Percentiles rank a stretch among this genome's conserved stretches.
These are phyloP conservation scores for Aphrophora alni DNA, from an alignment of 2,888 invertebrate genomes.

Conservation along the genomic window DNA sequence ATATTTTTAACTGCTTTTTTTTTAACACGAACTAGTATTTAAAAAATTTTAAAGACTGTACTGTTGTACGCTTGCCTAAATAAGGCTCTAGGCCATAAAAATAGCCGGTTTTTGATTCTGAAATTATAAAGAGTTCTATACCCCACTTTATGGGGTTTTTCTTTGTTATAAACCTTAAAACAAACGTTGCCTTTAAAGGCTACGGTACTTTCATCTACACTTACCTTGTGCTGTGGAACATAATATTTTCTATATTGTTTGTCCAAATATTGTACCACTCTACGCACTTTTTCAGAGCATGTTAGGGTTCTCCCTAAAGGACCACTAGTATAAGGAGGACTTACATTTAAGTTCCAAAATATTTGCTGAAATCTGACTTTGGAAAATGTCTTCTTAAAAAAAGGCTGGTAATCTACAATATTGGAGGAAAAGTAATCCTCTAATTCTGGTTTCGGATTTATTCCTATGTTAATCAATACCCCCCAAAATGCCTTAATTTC, in stretches of 20 bases:
- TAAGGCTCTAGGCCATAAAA: slow-evolving; percentile 16
- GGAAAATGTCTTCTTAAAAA: slow-evolving; percentile 13
- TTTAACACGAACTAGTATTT: too few species aligned
- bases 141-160: too few species aligned
- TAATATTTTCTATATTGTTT: slow-evolving; percentile 4
- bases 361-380: too few species aligned
- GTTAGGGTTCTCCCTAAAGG: slow-evolving; percentile 4
- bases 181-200: too few species aligned
- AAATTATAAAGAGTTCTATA: slow-evolving; percentile 7
- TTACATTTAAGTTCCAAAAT: too few species aligned
- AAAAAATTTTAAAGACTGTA: too few species aligned
- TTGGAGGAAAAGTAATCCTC: neutral
- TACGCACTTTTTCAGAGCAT: slow-evolving; percentile 12
- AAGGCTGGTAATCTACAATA: neutral
- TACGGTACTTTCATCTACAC: too few species aligned
- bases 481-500: slow-evolving; percentile 11
- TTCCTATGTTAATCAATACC: too few species aligned
- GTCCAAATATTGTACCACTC: too few species aligned
- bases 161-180: slow-evolving; percentile 24
- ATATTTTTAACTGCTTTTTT: too few species aligned
- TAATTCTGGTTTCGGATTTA: too few species aligned
- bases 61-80: slow-evolving; percentile 16
- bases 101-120: slow-evolving; percentile 19
- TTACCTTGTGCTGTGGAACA: slow-evolving; percentile 6
- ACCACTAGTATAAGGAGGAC: neutral